Base-by-base conservation (phyloP, 1,140 invertebrate genomes). In the Euura lappo region DNA sequence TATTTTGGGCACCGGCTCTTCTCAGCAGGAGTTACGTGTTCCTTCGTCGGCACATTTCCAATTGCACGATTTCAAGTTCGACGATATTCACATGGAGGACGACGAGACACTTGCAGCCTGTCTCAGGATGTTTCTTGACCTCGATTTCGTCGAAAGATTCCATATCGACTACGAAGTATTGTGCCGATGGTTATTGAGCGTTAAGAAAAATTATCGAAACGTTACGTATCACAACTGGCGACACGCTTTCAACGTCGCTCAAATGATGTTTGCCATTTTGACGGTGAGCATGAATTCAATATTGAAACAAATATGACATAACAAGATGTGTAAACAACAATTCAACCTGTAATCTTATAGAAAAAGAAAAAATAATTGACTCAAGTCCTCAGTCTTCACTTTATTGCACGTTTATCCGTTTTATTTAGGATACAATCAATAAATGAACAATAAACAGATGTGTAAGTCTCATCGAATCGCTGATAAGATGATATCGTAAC, bases 181-280 rank as follows among this genome's bases (percentile, higher is more conserved):
- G 1, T 96, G 95, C 83, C 90, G 95, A 74, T 98, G 97, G 97
- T 88, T 98, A 44, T 89, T 97, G 67, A 97, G 95, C 79, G 97
- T 99, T 5, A 98, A 98, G 89, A 99, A 98, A 85, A 99, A 99
- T 86, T 99, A 99, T 87, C 91, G 97, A 69, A 96, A 97, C 82
- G 97, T 99, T 11, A 97, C 95, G 7, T 99, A 99, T 83, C 97
- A 99, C 85, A 99, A 98, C 86, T 99, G 97, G 97, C 91, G 97
- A 82, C 96, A 98, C 85, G 97, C 96, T 47, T 98, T 98, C 87
- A 98, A 98, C 84, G 96, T 98, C 51, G 95, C 95, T 3, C 96
- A 98, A 86, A 97, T 97, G 93, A 98, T 98, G 97, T 98, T 97
- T 87, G 92, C 95, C 64, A 98, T 98, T 83, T 86, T 97, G 66